Conservation (phyloP, 23 tunicate species). For the Diplosoma virens region DNA sequence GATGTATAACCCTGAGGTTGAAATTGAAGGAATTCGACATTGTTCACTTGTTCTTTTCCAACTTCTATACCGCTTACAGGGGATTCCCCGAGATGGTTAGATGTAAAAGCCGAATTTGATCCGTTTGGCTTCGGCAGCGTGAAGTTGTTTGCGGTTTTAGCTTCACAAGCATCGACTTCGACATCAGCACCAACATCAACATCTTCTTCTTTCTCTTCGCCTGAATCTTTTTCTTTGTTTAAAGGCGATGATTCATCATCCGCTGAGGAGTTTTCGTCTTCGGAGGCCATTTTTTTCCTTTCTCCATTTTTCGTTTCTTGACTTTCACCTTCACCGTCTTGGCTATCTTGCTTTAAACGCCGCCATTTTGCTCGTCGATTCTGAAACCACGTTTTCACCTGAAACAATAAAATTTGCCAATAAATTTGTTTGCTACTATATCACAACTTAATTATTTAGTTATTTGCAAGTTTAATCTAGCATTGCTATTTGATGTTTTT, state of each 20-base stretch:
- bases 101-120: too few relatives aligned
- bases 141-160: too few relatives aligned
- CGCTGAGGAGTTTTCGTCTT: constrained; percentile 36
- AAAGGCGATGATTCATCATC: constrained; percentile 28
- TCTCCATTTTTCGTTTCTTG: constrained; percentile 12
- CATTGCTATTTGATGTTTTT: too few relatives aligned
- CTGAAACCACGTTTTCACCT: constrained; percentile 98
- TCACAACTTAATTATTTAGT: too few relatives aligned
- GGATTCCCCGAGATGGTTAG: not conserved
- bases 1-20: not conserved
- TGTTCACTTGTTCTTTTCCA: not conserved
- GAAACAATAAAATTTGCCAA: not conserved
- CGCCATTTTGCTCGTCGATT: constrained; percentile 97
- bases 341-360: constrained; percentile 77
- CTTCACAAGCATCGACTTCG: too few relatives aligned
- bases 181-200: not conserved
- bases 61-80: not conserved
- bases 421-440: too few relatives aligned
- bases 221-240: not conserved
- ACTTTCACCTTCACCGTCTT: constrained; percentile 40
- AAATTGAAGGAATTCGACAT: too few relatives aligned
- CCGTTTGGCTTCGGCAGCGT: too few relatives aligned
- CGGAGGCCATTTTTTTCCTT: constrained; percentile 13
- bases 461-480: too few relatives aligned
- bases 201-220: not conserved